Evolutionary conservation across 2,888 invertebrate species (phyloP).

Genomic region (Pemphredon lugubris): DNA sequence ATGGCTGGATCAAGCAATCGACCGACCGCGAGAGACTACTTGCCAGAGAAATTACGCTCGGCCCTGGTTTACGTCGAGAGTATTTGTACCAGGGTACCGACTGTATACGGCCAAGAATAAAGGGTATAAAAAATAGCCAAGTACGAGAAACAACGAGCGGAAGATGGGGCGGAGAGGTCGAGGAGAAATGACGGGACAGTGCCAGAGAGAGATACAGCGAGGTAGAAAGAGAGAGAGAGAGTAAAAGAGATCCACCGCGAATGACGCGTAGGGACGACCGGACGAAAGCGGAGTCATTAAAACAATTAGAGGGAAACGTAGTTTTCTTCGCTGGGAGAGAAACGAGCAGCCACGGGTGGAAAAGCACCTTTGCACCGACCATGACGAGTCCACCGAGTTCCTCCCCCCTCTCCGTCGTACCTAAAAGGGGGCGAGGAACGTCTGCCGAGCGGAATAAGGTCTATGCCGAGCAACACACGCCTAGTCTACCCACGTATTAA

Average conservation of each 20-base stretch:
- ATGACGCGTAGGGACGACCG: slow-evolving; percentile 44
- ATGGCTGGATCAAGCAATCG: slow-evolving; percentile 36
- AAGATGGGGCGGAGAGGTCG: too few relatives aligned
- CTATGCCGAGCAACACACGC: slow-evolving; percentile 2
- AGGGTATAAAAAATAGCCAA: slow-evolving; percentile 24
- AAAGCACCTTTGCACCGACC: slow-evolving; percentile 42
- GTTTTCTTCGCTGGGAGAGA: slow-evolving; percentile 50
- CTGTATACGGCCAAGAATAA: slow-evolving; percentile 9
- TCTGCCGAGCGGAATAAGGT: slow-evolving; percentile 32
- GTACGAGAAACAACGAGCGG: too few relatives aligned
- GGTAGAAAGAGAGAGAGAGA: slow-evolving; percentile 35
- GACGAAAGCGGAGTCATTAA: slow-evolving; percentile 69
- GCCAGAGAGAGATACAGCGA: too few relatives aligned
- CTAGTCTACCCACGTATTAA: slow-evolving; percentile 58
- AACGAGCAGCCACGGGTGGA: slow-evolving; percentile 35
- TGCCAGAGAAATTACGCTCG: slow-evolving; percentile 10
- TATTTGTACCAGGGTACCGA: slow-evolving; percentile 2
- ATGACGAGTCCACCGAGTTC: slow-evolving; percentile 46
- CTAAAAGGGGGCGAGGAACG: slow-evolving; percentile 33
- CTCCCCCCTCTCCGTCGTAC: slow-evolving; percentile 13
- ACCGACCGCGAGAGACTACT: slow-evolving; percentile 43
- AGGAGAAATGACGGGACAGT: too few relatives aligned
- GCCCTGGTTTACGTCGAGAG: slow-evolving; percentile 15
- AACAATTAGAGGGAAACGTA: slow-evolving; percentile 71
- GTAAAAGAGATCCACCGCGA: slow-evolving; percentile 38